Conservation (phyloP, 2,113 vertebrate species). For the Odontesthes bonariensis region DNA sequence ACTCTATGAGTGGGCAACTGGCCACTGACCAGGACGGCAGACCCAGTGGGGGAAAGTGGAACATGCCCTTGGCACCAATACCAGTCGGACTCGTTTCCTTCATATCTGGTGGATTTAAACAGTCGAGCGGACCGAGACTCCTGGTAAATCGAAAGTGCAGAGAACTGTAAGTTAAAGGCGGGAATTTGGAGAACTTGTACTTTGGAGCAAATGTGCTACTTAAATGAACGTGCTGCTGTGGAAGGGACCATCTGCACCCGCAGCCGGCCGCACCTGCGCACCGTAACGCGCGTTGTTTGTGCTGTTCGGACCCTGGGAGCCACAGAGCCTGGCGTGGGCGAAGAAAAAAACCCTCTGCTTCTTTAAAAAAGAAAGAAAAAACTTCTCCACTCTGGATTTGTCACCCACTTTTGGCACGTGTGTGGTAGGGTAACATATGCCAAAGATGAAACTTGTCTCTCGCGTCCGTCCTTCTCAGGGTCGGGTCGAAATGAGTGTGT, state of each 20-base stretch:
- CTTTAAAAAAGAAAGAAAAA: background rate
- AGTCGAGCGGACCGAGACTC: constrained; percentile 11
- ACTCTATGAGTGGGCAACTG: background rate
- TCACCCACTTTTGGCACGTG: constrained; percentile 3
- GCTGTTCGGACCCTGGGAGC: background rate
- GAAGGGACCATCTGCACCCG: constrained; percentile 12
- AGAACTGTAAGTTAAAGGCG: constrained; percentile 39
- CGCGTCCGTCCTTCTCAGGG: constrained; percentile 20
- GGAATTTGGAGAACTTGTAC: constrained; percentile 32
- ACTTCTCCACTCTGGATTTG: constrained; percentile 8
- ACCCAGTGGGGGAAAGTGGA: constrained; percentile 12
- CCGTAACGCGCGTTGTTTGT: constrained; percentile 34
- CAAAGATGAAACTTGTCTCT: constrained; percentile 34
- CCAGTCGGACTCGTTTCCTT: constrained; percentile 6
- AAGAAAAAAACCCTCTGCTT: background rate
- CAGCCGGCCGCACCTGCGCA: constrained; percentile 19
- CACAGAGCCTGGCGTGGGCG: too few relatives aligned
- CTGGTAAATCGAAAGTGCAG: constrained; percentile 25
- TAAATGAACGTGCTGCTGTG: constrained; percentile 29
- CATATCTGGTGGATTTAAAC: constrained; percentile 43
- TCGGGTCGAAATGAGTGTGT: constrained; percentile 41
- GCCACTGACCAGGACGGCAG: background rate
- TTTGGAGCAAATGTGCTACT: constrained; percentile 5
- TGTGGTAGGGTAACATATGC: background rate
- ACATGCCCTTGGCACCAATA: constrained; percentile 46